A percentile compares a stretch with the other conserved stretches of the same genome.
phyloP scores from a whole-genome alignment of 2,113 vertebrate species.

The Rhinolophus ferrumequinum region DNA sequence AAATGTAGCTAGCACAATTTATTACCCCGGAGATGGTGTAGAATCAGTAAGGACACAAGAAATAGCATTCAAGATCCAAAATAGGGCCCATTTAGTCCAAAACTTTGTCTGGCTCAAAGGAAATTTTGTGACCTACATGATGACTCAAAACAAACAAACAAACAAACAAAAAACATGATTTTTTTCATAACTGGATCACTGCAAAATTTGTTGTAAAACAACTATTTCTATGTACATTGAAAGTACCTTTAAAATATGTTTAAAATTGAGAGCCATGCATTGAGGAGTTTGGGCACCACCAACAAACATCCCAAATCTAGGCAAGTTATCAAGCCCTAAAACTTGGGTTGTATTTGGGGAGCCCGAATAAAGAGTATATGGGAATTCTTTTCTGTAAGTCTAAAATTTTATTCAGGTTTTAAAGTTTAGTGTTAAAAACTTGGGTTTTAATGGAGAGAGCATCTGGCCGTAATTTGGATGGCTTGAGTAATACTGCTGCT shows the following conservation, averaged over 20 bases:
- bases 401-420: slow-evolving; percentile 18
- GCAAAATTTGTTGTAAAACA: slow-evolving; percentile 44
- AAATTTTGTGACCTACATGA: neutral
- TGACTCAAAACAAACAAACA: neutral
- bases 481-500: neutral
- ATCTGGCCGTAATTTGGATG: neutral
- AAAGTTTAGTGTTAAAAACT: slow-evolving; percentile 23
- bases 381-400: neutral
- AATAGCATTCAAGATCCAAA: neutral
- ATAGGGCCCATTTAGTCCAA: neutral
- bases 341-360: neutral
- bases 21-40: neutral
- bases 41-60: neutral
- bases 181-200: slow-evolving; percentile 18
- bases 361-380: neutral
- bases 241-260: slow-evolving; percentile 20
- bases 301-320: neutral
- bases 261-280: neutral
- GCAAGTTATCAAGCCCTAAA: neutral
- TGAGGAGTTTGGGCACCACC: neutral
- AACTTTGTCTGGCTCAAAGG: neutral
- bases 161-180: neutral
- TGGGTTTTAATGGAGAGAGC: neutral
- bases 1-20: neutral
- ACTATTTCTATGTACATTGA: slow-evolving; percentile 3